A percentile compares a stretch with the other conserved stretches of the same genome.
Evolutionary conservation across 1,140 invertebrate species (phyloP).

Genomic region (Macrocentrus cingulum): DNA sequence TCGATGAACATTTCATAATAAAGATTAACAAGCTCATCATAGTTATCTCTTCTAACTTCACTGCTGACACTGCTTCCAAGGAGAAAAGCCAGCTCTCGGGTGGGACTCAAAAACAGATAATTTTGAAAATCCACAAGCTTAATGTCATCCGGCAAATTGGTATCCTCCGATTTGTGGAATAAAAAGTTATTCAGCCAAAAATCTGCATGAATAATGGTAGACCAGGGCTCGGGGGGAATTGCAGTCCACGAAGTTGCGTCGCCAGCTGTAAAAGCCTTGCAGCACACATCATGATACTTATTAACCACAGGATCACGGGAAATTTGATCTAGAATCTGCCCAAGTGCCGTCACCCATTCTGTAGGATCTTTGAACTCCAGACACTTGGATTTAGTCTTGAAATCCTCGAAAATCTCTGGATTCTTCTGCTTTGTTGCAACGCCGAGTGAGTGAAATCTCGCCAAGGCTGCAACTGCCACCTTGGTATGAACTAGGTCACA

Average conservation of each 20-base stretch:
- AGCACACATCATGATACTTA: slow-evolving; percentile 33
- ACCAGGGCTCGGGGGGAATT: slow-evolving; percentile 52
- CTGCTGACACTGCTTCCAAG: slow-evolving; percentile 60
- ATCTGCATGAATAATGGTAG: slow-evolving; percentile 62
- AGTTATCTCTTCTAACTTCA: slow-evolving; percentile 49
- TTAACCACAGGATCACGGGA: slow-evolving; percentile 37
- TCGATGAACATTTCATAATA: slow-evolving; percentile 60
- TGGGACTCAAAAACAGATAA: slow-evolving; percentile 57
- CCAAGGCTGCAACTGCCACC: slow-evolving; percentile 57
- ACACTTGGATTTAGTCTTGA: slow-evolving; percentile 39
- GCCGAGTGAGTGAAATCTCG: slow-evolving; percentile 62
- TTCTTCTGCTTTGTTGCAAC: slow-evolving; percentile 61
- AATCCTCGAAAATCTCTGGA: slow-evolving; percentile 56
- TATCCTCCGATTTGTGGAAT: slow-evolving; percentile 44
- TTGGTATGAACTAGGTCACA: slow-evolving; percentile 58
- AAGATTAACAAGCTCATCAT: slow-evolving; percentile 55
- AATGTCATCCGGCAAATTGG: slow-evolving; percentile 48
- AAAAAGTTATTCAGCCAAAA: slow-evolving; percentile 69
- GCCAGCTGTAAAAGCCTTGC: slow-evolving; percentile 28
- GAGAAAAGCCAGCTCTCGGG: slow-evolving; percentile 64
- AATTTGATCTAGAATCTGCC: slow-evolving; percentile 37
- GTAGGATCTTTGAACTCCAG: slow-evolving; percentile 22
- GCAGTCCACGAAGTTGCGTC: slow-evolving; percentile 32
- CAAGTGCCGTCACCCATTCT: slow-evolving; percentile 7
- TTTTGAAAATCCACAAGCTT: slow-evolving; percentile 70